phyloP scores from a whole-genome alignment of 2,113 vertebrate genomes.

The Coregonus clupeaformis region DNA sequence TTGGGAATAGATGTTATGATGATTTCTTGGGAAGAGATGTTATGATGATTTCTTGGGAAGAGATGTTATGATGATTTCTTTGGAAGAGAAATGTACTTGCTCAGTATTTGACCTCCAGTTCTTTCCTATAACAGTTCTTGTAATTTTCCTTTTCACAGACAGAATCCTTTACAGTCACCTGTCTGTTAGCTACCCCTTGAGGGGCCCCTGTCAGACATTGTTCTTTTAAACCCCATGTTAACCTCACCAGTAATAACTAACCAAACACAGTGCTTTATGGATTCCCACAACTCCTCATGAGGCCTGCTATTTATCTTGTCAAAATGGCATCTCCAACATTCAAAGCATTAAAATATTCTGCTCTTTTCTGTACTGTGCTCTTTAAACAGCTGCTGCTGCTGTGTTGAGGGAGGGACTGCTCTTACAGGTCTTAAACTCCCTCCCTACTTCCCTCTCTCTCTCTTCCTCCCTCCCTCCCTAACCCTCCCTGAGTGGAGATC shows the following conservation, averaged over 20 bases:
- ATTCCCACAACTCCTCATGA: slow-evolving; percentile 9
- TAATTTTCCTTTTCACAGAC: slow-evolving; percentile 10
- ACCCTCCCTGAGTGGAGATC: background rate
- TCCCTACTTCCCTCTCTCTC: background rate
- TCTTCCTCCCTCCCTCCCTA: background rate
- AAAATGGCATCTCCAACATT: slow-evolving; percentile 29
- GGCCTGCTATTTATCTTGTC: slow-evolving; percentile 31
- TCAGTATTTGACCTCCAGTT: slow-evolving; percentile 4
- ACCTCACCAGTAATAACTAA: slow-evolving; percentile 51
- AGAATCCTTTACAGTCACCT: slow-evolving; percentile 38
- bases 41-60: no score
- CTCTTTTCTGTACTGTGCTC: slow-evolving; percentile 20
- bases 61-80: no score
- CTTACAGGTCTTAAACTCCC: slow-evolving; percentile 2
- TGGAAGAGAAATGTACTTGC: slow-evolving; percentile 3
- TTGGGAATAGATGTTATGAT: no score
- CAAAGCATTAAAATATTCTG: slow-evolving; percentile 21
- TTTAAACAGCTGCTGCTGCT: slow-evolving; percentile 28
- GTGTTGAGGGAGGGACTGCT: background rate
- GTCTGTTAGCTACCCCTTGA: slow-evolving; percentile 10
- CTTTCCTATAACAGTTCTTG: background rate
- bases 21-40: no score
- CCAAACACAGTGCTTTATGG: slow-evolving; percentile 20
- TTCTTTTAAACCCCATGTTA: slow-evolving; percentile 26
- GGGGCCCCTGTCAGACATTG: slow-evolving; percentile 18